Percentiles rank a stretch among this genome's conserved stretches.
These are phyloP conservation scores for Drosophila saltans DNA, from an alignment of 1,140 invertebrate genomes.

Conservation along the genomic window DNA sequence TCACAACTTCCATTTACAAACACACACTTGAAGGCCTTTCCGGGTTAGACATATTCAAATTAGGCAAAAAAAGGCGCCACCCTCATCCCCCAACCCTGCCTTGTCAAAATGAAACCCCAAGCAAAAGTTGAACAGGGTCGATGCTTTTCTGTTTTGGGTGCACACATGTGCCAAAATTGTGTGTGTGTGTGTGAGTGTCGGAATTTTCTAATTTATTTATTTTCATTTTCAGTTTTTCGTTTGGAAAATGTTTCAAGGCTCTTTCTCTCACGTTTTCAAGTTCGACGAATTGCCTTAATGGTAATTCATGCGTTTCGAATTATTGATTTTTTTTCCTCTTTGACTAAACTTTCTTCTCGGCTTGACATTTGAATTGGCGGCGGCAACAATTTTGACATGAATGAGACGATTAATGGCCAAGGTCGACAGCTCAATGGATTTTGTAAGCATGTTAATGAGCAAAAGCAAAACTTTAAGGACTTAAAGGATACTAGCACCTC, in stretches of 20 bases:
- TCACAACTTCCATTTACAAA: conserved; percentile 71
- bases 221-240: conserved; percentile 4
- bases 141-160: conserved; percentile 24
- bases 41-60: conserved; percentile 66
- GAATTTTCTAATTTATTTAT: conserved; percentile 82
- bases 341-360: conserved; percentile 51
- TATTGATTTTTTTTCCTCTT: conserved; percentile 67
- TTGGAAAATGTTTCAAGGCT: conserved; percentile 75
- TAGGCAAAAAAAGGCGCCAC: conserved; percentile 63
- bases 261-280: conserved; percentile 44
- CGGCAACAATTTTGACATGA: conserved; percentile 65
- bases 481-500: conserved; percentile 53
- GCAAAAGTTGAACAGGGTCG: conserved; percentile 27
- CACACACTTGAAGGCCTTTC: conserved; percentile 37
- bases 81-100: conserved; percentile 23
- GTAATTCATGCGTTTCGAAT: conserved; percentile 68
- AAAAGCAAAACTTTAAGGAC: conserved; percentile 33
- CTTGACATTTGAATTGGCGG: conserved; percentile 74
- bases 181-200: conserved; percentile 58
- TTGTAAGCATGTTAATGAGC: not conserved
- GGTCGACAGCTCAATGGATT: conserved; percentile 60
- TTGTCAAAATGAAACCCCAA: conserved; percentile 31
- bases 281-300: conserved; percentile 71
- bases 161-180: conserved; percentile 63
- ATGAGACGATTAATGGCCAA: conserved; percentile 79